Evolutionary conservation across 2,888 invertebrate genomes (phyloP).

Genomic region (Eulithis testata): DNA sequence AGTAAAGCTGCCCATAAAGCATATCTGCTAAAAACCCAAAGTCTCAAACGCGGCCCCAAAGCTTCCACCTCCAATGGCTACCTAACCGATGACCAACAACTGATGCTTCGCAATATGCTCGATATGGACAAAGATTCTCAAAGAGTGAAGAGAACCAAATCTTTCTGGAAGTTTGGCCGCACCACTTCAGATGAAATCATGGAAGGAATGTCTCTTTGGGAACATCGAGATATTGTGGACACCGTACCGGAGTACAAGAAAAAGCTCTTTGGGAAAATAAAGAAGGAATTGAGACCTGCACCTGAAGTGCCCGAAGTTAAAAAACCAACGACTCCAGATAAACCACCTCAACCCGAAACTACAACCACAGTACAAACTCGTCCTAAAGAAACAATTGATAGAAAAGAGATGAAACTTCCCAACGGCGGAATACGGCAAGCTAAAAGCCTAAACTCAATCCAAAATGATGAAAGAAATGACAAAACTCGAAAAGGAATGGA

Average conservation of each 20-base stretch:
- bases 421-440: conserved; percentile 80
- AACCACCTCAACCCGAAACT: conserved; percentile 57
- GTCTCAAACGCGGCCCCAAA: conserved; percentile 73
- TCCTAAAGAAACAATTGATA: conserved; percentile 76
- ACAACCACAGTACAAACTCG: conserved; percentile 65
- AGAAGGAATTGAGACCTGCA: conserved; percentile 74
- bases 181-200: conserved; percentile 89
- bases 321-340: conserved; percentile 62
- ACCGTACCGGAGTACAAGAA: conserved; percentile 84
- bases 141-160: conserved; percentile 91
- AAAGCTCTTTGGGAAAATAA: conserved; percentile 75
- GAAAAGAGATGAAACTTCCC: conserved; percentile 72
- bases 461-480: conserved; percentile 70
- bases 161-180: conserved; percentile 93
- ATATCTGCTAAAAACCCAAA: conserved; percentile 80
- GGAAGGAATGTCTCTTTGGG: conserved; percentile 95
- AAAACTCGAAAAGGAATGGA: conserved; percentile 60
- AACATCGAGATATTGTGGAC: conserved; percentile 92
- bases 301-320: conserved; percentile 70
- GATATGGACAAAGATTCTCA: conserved; percentile 86
- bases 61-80: conserved; percentile 71
- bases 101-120: conserved; percentile 78
- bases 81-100: conserved; percentile 83
- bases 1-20: conserved; percentile 76
- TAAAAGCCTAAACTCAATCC: conserved; percentile 77